Evolutionary conservation across 2,888 invertebrate genomes (phyloP), one percentile per base, ranked within the genome.

Genomic region (Cataglyphis rosenhaueri): DNA sequence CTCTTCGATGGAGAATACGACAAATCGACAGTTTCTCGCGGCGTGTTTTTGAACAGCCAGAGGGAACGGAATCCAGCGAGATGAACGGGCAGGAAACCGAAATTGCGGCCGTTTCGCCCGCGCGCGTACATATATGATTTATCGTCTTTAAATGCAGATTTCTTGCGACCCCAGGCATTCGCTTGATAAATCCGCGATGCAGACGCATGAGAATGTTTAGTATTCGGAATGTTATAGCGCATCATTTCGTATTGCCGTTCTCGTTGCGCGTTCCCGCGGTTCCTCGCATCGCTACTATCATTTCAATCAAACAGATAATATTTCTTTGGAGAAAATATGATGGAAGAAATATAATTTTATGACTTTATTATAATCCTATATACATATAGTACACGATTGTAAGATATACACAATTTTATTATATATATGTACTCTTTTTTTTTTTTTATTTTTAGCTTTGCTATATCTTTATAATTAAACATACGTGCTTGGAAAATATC

Each of bases 121-220:
- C 83, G 65, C 81, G 81, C 79, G 74, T 88, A 86, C 81, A 88
- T 83, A 87, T 87, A 85, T 92, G 92, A 92, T 92, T 92, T 92
- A 92, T 92, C 84, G 92, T 88, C 88, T 91, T 90, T 92, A 90
- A 92, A 92, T 92, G 91, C 89, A 91, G 91, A 91, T 91, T 71
- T 86, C 89, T 81, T 52, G 62, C 78, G 74, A 73, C 82, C 84
- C 83, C 59, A 66, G 89, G 85, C 85, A 81, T 64, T 76, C 32
- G 62, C 38, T 55, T 62, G 44, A 57, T 65, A 35, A 59, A 66
- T 82, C 66, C 66, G 41, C 65, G 61, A 61, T 78, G 57, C 55
- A 57, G 82, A 78, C 59, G 10, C 79, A 32, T 32, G 64, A n/a
- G 76, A 75, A 62, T 41, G 48, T 65, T 52, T 25, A 18, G 12